Conservation (phyloP, 2,113 vertebrate species). For the Podarcis muralis region DNA sequence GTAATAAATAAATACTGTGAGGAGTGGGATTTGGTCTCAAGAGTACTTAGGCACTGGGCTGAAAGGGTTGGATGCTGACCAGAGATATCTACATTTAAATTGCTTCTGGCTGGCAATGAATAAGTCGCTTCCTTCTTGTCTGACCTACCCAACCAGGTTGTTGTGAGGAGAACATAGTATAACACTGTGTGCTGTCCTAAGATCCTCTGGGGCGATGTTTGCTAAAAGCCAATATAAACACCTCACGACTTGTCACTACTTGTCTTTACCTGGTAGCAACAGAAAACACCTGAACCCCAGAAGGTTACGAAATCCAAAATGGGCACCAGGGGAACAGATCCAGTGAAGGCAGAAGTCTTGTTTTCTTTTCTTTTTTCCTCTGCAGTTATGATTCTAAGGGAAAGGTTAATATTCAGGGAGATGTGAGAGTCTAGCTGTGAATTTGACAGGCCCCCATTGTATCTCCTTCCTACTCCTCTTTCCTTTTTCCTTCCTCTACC, state of each 20-base stretch:
- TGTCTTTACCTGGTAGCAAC: slow-evolving; percentile 53
- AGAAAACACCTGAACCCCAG: slow-evolving; percentile 52
- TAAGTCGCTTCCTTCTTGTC: background rate
- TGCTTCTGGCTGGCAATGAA: background rate
- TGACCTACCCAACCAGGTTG: slow-evolving; percentile 8
- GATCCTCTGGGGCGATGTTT: slow-evolving; percentile 10
- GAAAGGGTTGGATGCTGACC: background rate
- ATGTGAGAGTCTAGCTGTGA: background rate
- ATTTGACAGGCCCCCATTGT: background rate
- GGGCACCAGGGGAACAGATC: slow-evolving; percentile 32
- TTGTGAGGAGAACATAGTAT: background rate
- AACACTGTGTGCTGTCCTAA: background rate
- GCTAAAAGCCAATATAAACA: slow-evolving; percentile 19
- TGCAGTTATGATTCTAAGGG: background rate
- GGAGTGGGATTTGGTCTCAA: background rate
- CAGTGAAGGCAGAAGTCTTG: slow-evolving; percentile 27
- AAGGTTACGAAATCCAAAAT: slow-evolving; percentile 31
- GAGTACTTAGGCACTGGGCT: background rate
- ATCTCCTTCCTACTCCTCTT: background rate
- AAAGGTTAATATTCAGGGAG: background rate
- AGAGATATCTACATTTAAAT: background rate
- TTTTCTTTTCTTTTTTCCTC: background rate
- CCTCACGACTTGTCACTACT: slow-evolving; percentile 42
- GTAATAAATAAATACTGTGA: background rate
- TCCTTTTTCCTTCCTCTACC: background rate